Evolutionary conservation across 2,888 invertebrate genomes (phyloP), one percentile per base, ranked within the genome.

Genomic region (Pterostichus niger): DNA sequence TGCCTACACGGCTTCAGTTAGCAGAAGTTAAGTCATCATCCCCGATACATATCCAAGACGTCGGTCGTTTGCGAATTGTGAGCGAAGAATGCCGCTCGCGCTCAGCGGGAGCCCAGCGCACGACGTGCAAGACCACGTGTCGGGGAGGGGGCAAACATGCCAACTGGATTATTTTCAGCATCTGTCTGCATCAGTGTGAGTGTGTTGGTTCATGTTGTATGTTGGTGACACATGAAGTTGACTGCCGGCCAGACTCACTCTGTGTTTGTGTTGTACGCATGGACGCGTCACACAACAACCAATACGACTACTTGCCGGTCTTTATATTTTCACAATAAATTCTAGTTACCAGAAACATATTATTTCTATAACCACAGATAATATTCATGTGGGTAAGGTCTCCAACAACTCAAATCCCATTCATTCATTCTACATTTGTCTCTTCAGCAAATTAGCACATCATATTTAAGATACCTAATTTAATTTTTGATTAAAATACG

Each of bases 1-100:
- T 88, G 90, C 90, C 90, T 88, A 89, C 91, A 91, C 91, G 91
- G 91, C 91, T 90, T 90, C 90, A 90, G 87, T 90, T 93, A 93
- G 93, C 93, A 94, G 93, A 93, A 94, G 93, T 93, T 91, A 94
- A 94, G 93, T 94, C 94, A 94, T 94, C 93, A 93, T 94, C 93
- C 93, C 93, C 93, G 93, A 93, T 86, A 86, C 40, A 40, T 40
- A 91, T 93, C 94, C 95, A 95, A 96, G 96, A 96, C 96, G 96
- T 96, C 96, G 96, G 95, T 96, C 96, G 96, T 95, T 95, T 95
- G 95, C 95, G 94, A 95, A 95, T 95, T 94, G 95, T 94, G 94
- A 95, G 95, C 95, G 95, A 95, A 94, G 94, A 95, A 94, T 95
- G 94, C 91, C 89, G 85, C 13, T 56, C 15, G 44, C 13, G 15